Evolutionary conservation across 2,888 invertebrate genomes (phyloP), one percentile per base, ranked within the genome.

Genomic region (Ormyrus thymus): DNA sequence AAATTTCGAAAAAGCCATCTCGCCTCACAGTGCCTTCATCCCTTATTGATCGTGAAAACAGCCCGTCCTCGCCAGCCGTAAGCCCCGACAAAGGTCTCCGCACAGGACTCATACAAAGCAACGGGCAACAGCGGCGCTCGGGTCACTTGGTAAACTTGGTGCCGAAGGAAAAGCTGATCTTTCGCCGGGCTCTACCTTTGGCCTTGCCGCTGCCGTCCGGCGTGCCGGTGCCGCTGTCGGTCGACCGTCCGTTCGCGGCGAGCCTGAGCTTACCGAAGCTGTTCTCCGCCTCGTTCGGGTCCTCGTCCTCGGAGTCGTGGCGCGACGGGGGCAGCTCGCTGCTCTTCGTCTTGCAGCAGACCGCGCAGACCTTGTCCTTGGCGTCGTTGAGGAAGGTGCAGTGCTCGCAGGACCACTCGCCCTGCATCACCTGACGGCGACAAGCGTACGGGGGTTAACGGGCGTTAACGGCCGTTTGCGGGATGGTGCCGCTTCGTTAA

Each of bases 371-470:
- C 84, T 94, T 93, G 0, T 94, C 93, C 29, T 94, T 95, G 0
- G 95, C 91, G 80, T 95, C 94, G 87, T 97, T 97, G 4, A 97
- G 95, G 87, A 94, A 97, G 0, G 97, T 97, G 87, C 97, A 97
- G 86, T 97, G 96, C 86, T 96, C 96, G 89, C 97, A 97, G 82
- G 95, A 94, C 97, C 97, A 97, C 75, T 93, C 91, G 45, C 70
- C 76, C 10, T 56, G 73, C 29, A 76, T 48, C 46, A 79, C 66
- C 81, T 81, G 51, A 3, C 29, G 29, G 29, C 29, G 29, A 29
- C 29, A 29, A 29, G 29, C 1, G 29, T 29, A 29, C 0, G 4
- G 29, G 0, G 29, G 29, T 29, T 29, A 29, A 29, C 29, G 29
- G 29, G 29, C n/a, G n/a, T n/a, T n/a, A n/a, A n/a, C n/a, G n/a